phyloP scores from a whole-genome alignment of 2,888 invertebrate species.

The Caenorhabditis japonica region DNA sequence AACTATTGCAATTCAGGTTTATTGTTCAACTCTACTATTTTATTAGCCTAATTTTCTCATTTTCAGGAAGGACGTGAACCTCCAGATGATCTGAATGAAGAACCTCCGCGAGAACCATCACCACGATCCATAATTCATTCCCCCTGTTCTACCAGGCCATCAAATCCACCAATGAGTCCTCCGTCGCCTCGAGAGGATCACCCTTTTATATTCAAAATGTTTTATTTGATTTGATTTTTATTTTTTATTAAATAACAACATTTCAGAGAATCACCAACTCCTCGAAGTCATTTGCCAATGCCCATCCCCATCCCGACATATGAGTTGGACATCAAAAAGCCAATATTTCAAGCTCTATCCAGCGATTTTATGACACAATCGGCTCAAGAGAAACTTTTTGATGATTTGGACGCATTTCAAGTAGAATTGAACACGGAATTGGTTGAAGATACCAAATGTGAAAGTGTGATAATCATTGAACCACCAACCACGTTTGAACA shows the following conservation, averaged over 20 bases:
- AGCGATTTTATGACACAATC: slow-evolving; percentile 52
- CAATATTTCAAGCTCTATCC: slow-evolving; percentile 63
- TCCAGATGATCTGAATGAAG: slow-evolving; percentile 74
- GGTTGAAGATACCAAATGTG: slow-evolving; percentile 53
- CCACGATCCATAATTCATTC: slow-evolving; percentile 50
- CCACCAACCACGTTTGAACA: slow-evolving; percentile 57
- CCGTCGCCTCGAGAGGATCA: slow-evolving; percentile 53
- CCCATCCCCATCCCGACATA: slow-evolving; percentile 17
- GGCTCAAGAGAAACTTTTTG: slow-evolving; percentile 52
- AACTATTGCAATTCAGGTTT: slow-evolving; percentile 73
- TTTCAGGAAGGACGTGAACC: slow-evolving; percentile 73
- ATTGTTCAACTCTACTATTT: not conserved
- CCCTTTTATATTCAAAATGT: slow-evolving; percentile 55
- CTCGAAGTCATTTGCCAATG: slow-evolving; percentile 28
- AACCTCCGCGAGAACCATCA: slow-evolving; percentile 55
- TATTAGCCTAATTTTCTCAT: not conserved
- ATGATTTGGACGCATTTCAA: slow-evolving; percentile 40
- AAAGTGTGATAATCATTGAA: slow-evolving; percentile 58
- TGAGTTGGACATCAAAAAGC: slow-evolving; percentile 58
- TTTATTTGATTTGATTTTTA: slow-evolving; percentile 6
- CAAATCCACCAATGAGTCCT: slow-evolving; percentile 55
- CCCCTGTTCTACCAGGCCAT: slow-evolving; percentile 38
- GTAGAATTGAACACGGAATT: slow-evolving; percentile 43
- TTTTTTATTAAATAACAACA: not conserved
- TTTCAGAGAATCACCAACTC: slow-evolving; percentile 35